These are phyloP conservation scores for Hylia prasina DNA, from an alignment of 2,113 vertebrate genomes.

Conservation along the genomic window DNA sequence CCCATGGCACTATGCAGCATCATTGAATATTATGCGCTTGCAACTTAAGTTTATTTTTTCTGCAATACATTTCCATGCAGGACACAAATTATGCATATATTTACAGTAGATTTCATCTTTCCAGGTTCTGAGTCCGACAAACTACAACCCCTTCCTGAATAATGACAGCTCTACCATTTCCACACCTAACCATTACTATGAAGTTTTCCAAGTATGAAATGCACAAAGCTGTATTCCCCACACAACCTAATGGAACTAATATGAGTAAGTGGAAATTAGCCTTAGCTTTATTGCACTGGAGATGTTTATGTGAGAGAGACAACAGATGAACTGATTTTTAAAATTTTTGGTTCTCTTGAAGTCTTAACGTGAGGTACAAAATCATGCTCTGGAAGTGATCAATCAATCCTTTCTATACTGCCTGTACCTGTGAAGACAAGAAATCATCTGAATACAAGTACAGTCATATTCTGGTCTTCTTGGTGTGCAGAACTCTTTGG, in stretches of 20 bases:
- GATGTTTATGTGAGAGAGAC: neutral
- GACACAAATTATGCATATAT: neutral
- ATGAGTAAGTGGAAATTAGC: neutral
- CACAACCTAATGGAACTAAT: neutral
- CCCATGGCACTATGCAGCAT: neutral
- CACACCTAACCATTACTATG: neutral
- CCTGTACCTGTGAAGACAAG: neutral
- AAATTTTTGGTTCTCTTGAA: neutral
- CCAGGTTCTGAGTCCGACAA: neutral
- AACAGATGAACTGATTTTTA: neutral
- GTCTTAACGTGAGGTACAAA: neutral
- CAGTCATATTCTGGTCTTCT: neutral
- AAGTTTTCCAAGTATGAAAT: neutral
- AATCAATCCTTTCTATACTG: neutral
- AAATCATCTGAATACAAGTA: neutral
- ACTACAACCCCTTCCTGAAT: neutral
- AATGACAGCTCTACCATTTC: neutral
- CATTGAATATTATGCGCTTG: neutral
- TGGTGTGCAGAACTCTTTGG: neutral
- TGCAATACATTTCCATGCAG: neutral
- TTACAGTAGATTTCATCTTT: neutral
- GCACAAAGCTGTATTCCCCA: neutral
- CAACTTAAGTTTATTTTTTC: neutral
- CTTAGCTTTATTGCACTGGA: neutral
- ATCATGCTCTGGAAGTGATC: neutral